Evolutionary conservation across 2,113 vertebrate species (phyloP).

Genomic region (Acanthochromis polyacanthus): DNA sequence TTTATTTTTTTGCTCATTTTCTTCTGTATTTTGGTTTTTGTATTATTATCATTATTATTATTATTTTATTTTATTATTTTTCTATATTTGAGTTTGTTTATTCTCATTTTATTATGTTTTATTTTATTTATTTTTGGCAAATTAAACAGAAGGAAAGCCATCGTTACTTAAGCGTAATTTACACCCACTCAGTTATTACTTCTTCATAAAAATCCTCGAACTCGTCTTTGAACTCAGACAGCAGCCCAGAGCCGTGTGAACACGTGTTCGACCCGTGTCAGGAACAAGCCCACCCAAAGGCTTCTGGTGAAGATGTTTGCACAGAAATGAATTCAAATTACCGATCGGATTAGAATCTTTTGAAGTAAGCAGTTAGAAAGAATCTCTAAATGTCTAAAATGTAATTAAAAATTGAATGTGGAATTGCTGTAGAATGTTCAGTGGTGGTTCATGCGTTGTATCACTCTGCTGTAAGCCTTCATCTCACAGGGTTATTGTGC

Average conservation of each 20-base stretch:
- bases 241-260: slow-evolving; percentile 42
- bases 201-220: slow-evolving; percentile 3
- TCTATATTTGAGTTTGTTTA: no score
- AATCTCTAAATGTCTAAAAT: slow-evolving; percentile 58
- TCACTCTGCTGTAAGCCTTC: slow-evolving; percentile 40
- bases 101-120: no score
- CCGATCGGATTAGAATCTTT: slow-evolving; percentile 20
- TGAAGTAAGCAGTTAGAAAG: slow-evolving; percentile 19
- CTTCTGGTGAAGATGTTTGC: slow-evolving; percentile 32
- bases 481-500: slow-evolving; percentile 65
- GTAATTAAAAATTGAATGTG: slow-evolving; percentile 66
- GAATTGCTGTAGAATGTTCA: slow-evolving; percentile 57
- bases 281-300: slow-evolving; percentile 32
- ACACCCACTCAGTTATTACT: slow-evolving; percentile 17
- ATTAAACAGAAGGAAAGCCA: slow-evolving; percentile 11
- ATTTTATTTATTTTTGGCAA: no score
- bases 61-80: no score
- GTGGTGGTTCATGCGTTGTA: slow-evolving; percentile 43
- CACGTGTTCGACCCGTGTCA: slow-evolving; percentile 39
- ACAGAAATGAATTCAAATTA: slow-evolving; percentile 41
- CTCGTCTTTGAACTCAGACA: slow-evolving; percentile 43
- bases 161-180: slow-evolving; percentile 29
- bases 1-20: no score
- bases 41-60: no score
- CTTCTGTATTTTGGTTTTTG: no score